Percentiles rank a stretch among this genome's conserved stretches.
Conservation (phyloP, 1,140 invertebrate species). For the Telenomus remus region DNA sequence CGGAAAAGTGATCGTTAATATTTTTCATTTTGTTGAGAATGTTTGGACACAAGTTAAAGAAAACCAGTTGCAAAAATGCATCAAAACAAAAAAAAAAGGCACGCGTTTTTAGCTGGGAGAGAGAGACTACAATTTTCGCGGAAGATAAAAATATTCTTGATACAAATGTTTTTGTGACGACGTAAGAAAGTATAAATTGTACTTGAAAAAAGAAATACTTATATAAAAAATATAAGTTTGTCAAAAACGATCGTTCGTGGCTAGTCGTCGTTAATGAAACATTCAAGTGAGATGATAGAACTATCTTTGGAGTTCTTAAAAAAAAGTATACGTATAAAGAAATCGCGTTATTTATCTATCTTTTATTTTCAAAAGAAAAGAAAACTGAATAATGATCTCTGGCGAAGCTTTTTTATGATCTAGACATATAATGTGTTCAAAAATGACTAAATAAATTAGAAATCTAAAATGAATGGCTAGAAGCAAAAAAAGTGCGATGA, state of each 20-base stretch:
- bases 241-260: constrained; percentile 59
- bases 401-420: constrained; percentile 68
- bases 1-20: constrained; percentile 62
- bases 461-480: constrained; percentile 48
- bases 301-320: constrained; percentile 65
- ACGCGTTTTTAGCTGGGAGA: constrained; percentile 54
- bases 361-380: constrained; percentile 61
- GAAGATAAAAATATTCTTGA: constrained; percentile 74
- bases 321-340: constrained; percentile 59
- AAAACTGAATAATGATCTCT: constrained; percentile 61
- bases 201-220: constrained; percentile 51
- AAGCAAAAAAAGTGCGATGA: constrained; percentile 43
- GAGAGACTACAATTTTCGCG: constrained; percentile 58
- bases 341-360: constrained; percentile 60
- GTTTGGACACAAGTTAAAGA: constrained; percentile 45
- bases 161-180: constrained; percentile 73
- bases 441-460: constrained; percentile 59
- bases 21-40: constrained; percentile 54
- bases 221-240: constrained; percentile 50
- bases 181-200: constrained; percentile 63
- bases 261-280: constrained; percentile 60
- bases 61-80: too few species aligned
- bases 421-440: constrained; percentile 69
- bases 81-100: constrained; percentile 28
- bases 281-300: constrained; percentile 67